Percentiles rank a stretch among this genome's conserved stretches.
These are phyloP conservation scores for Drosophila subsilvestris DNA, from an alignment of 2,888 invertebrate species.

Conservation along the genomic window DNA sequence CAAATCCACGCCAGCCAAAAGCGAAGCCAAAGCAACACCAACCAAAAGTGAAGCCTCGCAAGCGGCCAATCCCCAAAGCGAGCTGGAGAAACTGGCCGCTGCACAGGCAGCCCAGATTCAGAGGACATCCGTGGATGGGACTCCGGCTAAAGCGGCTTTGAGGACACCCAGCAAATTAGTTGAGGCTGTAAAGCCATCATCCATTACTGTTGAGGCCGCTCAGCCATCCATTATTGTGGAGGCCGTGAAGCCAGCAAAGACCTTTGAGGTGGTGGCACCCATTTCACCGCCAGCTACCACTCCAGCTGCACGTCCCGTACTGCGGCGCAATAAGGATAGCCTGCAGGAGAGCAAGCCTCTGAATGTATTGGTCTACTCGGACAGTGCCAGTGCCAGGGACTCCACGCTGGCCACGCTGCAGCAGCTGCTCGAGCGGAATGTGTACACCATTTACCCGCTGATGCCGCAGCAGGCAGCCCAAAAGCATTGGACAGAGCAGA, in stretches of 20 bases:
- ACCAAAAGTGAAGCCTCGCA: conserved; percentile 15
- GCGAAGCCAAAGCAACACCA: conserved; percentile 1
- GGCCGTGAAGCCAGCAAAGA: conserved; percentile 41
- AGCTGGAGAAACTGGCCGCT: conserved; percentile 65
- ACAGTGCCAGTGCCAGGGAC: conserved; percentile 90
- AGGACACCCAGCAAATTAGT: conserved; percentile 10
- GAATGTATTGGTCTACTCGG: conserved; percentile 92
- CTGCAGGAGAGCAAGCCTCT: conserved; percentile 87
- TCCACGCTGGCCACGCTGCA: conserved; percentile 89
- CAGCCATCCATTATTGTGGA: not conserved
- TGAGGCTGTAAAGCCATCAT: not conserved
- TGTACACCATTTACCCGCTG: conserved; percentile 88
- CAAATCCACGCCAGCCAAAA: conserved; percentile 6
- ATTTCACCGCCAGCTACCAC: conserved; percentile 39
- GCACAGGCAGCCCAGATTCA: conserved; percentile 33
- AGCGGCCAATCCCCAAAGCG: conserved; percentile 30
- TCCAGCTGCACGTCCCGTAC: conserved; percentile 62
- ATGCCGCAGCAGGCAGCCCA: conserved; percentile 82
- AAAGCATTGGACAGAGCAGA: conserved; percentile 85
- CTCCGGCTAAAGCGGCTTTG: conserved; percentile 25
- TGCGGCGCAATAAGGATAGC: conserved; percentile 81
- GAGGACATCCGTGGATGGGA: conserved; percentile 32
- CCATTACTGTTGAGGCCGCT: not conserved
- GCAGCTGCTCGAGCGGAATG: conserved; percentile 87
- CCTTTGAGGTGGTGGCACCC: conserved; percentile 61